phyloP scores from a whole-genome alignment of 2,797 vertebrate species.

The Loriculus beryllinus region DNA sequence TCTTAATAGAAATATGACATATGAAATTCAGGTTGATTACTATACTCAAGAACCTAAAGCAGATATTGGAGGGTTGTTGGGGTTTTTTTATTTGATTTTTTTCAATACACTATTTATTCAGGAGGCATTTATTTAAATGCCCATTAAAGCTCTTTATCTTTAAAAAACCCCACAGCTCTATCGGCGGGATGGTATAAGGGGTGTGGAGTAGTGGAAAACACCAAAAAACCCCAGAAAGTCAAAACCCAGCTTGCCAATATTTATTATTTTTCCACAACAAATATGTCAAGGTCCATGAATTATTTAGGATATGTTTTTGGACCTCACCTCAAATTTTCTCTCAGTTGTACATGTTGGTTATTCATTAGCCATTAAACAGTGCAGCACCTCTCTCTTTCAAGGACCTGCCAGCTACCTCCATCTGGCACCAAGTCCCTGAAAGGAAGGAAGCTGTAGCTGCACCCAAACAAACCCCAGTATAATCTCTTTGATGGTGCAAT shows the following conservation, averaged over 20 bases:
- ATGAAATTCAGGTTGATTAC: neutral
- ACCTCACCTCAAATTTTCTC: neutral
- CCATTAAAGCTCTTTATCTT: neutral
- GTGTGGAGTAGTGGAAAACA: neutral
- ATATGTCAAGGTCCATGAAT: neutral
- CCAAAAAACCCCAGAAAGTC: neutral
- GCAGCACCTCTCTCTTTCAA: neutral
- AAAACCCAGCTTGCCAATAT: neutral
- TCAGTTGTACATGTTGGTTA: neutral
- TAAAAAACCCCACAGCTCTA: neutral
- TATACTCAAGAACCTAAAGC: neutral
- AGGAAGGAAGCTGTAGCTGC: neutral
- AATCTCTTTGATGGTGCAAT: neutral
- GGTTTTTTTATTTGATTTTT: neutral
- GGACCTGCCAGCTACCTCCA: neutral
- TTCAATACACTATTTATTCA: neutral
- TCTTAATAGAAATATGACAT: neutral
- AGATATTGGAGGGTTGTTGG: neutral
- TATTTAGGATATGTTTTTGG: neutral
- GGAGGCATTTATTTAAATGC: neutral
- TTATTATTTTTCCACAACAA: neutral
- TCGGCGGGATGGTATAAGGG: neutral
- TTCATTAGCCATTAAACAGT: neutral
- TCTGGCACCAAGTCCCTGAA: rapidly evolving
- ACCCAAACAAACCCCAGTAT: rapidly evolving